Conservation (phyloP, 2,888 invertebrate genomes). For the Pyrrhia umbra region DNA sequence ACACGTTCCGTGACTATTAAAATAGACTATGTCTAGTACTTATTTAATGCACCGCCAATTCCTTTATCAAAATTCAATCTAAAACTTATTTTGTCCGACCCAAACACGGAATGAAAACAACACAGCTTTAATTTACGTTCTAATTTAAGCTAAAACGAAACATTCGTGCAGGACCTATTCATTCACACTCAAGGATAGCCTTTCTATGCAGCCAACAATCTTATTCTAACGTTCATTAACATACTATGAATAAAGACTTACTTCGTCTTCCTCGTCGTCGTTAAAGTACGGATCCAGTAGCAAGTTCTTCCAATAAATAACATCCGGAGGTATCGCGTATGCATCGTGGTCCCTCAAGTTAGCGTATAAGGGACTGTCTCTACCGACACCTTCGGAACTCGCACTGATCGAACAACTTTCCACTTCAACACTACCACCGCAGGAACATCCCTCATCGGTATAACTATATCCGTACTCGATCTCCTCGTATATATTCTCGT, state of each 20-base stretch:
- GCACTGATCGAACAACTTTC: constrained; percentile 87
- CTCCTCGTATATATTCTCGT: constrained; percentile 88
- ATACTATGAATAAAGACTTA: constrained; percentile 68
- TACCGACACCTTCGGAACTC: constrained; percentile 81
- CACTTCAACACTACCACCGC: constrained; percentile 86
- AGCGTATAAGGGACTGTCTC: constrained; percentile 86
- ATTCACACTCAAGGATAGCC: constrained; percentile 38
- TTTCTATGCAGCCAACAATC: constrained; percentile 12
- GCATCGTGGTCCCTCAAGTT: constrained; percentile 87
- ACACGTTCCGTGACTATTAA: constrained; percentile 11
- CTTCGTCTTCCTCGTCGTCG: constrained; percentile 90
- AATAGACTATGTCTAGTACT: constrained; percentile 1
- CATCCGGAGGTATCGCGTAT: constrained; percentile 86
- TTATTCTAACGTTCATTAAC: constrained; percentile 25
- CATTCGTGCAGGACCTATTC: constrained; percentile 2
- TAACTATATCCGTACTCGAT: constrained; percentile 83
- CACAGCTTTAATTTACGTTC: constrained; percentile 36
- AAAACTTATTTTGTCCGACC: not conserved
- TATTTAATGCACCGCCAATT: not conserved
- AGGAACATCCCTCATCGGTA: constrained; percentile 86
- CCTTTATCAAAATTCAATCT: not conserved
- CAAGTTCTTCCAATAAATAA: constrained; percentile 89
- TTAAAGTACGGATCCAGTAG: constrained; percentile 87
- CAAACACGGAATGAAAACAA: constrained; percentile 19
- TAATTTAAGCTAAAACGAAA: constrained; percentile 34